Conservation (phyloP, 2,113 vertebrate species). For the Pluvialis apricaria region DNA sequence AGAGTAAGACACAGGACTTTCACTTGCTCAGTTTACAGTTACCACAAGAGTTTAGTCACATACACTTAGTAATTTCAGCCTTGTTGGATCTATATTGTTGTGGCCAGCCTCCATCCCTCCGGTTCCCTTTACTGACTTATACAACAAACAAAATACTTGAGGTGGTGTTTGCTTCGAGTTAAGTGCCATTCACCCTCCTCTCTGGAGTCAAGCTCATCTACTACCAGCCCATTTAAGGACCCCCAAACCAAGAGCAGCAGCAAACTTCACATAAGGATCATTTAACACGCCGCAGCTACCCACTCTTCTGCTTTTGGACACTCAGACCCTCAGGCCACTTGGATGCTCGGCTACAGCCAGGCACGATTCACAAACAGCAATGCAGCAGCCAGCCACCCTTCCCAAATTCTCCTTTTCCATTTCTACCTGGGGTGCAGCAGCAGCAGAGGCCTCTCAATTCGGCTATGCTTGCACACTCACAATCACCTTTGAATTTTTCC, state of each 20-base stretch:
- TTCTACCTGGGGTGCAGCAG: neutral
- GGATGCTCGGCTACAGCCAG: neutral
- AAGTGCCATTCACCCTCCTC: accelerated
- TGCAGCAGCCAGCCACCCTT: neutral
- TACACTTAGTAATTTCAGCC: neutral
- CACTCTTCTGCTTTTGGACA: neutral
- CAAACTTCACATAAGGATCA: neutral
- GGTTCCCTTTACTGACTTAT: neutral
- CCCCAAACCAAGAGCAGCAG: neutral
- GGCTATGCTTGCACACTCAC: accelerated
- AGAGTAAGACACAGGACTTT: neutral
- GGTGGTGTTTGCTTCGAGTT: neutral
- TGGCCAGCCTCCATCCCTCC: neutral
- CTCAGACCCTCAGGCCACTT: neutral
- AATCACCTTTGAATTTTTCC: neutral
- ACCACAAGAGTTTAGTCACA: neutral
- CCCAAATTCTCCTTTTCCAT: neutral
- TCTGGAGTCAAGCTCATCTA: neutral
- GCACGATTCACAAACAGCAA: neutral
- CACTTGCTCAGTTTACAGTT: neutral
- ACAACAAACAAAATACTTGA: neutral
- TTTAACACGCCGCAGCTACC: accelerated
- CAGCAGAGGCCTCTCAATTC: neutral
- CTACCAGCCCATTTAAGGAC: neutral
- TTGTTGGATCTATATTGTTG: neutral